phyloP scores from a whole-genome alignment of 23 tunicate genomes.

The Ascidia mentula region DNA sequence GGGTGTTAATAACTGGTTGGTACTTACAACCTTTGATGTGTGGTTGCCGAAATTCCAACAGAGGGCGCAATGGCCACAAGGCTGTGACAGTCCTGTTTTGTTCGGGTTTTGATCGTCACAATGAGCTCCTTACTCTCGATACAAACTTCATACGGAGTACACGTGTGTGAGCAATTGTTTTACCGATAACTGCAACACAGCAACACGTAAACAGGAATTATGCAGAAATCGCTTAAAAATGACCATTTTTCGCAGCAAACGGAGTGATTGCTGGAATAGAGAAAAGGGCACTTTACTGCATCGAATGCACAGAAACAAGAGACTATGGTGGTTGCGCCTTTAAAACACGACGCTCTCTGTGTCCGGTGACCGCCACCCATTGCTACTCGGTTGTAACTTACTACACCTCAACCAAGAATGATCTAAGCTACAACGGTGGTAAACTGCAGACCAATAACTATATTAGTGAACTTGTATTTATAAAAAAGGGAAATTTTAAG shows the following conservation, averaged over 20 bases:
- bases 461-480: too few relatives aligned
- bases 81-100: too few relatives aligned
- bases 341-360: not conserved
- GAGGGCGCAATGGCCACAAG: too few relatives aligned
- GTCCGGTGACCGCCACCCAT: not conserved
- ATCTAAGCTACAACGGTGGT: too few relatives aligned
- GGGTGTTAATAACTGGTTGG: too few relatives aligned
- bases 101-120: too few relatives aligned
- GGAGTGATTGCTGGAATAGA: slow-evolving; percentile 25
- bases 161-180: slow-evolving; percentile 6
- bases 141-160: not conserved
- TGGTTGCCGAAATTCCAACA: too few relatives aligned
- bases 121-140: not conserved
- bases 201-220: too few relatives aligned
- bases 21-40: too few relatives aligned
- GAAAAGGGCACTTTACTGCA: slow-evolving; percentile 5
- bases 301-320: not conserved
- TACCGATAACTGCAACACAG: slow-evolving; percentile 24
- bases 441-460: too few relatives aligned
- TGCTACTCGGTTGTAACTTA: not conserved
- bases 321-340: not conserved
- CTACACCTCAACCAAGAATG: slow-evolving; percentile 2
- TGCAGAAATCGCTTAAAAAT: too few relatives aligned
- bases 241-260: slow-evolving; percentile 24
- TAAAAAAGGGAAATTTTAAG: too few relatives aligned